phyloP scores from a whole-genome alignment of 2,888 invertebrate genomes.

The Malacosoma neustria region DNA sequence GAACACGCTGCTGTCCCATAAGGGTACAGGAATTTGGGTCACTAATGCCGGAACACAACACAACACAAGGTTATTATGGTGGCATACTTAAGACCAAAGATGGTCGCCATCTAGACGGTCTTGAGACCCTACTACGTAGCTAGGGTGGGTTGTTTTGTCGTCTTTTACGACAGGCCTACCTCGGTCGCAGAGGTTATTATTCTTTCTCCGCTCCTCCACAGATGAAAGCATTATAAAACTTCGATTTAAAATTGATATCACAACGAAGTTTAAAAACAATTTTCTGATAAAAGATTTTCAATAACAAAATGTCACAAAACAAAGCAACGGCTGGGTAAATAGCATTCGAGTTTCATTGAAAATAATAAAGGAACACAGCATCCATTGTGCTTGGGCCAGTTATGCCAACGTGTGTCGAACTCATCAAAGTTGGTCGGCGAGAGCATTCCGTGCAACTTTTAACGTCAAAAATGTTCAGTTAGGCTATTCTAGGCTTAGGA shows the following conservation, averaged over 20 bases:
- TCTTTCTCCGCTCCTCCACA: too few relatives aligned
- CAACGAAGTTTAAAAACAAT: not conserved
- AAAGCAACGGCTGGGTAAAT: constrained; percentile 29
- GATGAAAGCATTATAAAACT: too few relatives aligned
- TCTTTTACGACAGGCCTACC: too few relatives aligned
- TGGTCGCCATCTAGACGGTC: too few relatives aligned
- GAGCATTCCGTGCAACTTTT: constrained; percentile 21
- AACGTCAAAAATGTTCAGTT: constrained; percentile 28
- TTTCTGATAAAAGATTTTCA: constrained; percentile 6
- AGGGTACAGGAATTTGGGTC: too few relatives aligned
- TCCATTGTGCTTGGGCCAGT: constrained; percentile 37
- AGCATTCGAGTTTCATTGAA: constrained; percentile 31
- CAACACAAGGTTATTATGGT: too few relatives aligned
- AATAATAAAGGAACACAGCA: constrained; percentile 23
- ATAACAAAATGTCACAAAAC: constrained; percentile 16
- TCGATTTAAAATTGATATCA: not conserved
- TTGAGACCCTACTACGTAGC: too few relatives aligned
- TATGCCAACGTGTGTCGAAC: constrained; percentile 46
- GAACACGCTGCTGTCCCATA: too few relatives aligned
- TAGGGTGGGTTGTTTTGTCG: too few relatives aligned
- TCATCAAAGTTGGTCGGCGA: constrained; percentile 44
- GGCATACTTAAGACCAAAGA: too few relatives aligned
- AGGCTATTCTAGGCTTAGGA: not conserved
- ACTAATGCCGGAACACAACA: too few relatives aligned
- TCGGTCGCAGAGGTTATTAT: too few relatives aligned